Evolutionary conservation across 2,888 invertebrate species (phyloP).

Genomic region (Lissocephala sabroskyi): DNA sequence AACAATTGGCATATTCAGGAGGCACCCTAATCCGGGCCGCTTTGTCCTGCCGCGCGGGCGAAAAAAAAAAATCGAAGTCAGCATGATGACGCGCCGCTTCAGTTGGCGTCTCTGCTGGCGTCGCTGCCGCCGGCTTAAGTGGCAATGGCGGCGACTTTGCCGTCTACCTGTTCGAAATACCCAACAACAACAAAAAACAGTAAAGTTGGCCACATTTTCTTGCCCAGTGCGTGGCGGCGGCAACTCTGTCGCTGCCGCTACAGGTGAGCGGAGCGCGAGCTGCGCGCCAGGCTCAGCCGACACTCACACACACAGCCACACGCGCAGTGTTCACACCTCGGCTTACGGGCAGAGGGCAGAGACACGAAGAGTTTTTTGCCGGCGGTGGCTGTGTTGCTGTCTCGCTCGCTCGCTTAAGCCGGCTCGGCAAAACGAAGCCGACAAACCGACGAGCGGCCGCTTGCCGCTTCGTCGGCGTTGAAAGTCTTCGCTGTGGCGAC

Average conservation of each 20-base stretch:
- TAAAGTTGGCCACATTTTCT: slow-evolving; percentile 60
- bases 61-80: slow-evolving; percentile 62
- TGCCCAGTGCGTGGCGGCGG: slow-evolving; percentile 6
- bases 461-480: slow-evolving; percentile 35
- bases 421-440: slow-evolving; percentile 8
- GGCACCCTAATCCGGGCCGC: slow-evolving; percentile 41
- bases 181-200: no score
- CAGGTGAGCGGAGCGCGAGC: not conserved
- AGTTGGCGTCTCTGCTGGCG: slow-evolving; percentile 31
- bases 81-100: slow-evolving; percentile 28
- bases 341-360: slow-evolving; percentile 1
- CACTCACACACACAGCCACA: slow-evolving; percentile 22
- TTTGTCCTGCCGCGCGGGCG: no score
- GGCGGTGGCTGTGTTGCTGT: not conserved
- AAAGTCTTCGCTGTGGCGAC: slow-evolving; percentile 38
- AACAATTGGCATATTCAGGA: no score
- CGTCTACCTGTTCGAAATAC: slow-evolving; percentile 56
- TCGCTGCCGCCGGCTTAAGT: slow-evolving; percentile 36
- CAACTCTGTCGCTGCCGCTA: not conserved
- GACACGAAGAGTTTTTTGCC: slow-evolving; percentile 1
- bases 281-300: not conserved
- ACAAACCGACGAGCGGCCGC: no score
- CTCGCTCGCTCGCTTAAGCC: slow-evolving; percentile 34
- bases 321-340: not conserved
- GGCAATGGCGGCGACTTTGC: slow-evolving; percentile 24